Conservation (phyloP, 2,888 invertebrate species). For the Machimus atricapillus region DNA sequence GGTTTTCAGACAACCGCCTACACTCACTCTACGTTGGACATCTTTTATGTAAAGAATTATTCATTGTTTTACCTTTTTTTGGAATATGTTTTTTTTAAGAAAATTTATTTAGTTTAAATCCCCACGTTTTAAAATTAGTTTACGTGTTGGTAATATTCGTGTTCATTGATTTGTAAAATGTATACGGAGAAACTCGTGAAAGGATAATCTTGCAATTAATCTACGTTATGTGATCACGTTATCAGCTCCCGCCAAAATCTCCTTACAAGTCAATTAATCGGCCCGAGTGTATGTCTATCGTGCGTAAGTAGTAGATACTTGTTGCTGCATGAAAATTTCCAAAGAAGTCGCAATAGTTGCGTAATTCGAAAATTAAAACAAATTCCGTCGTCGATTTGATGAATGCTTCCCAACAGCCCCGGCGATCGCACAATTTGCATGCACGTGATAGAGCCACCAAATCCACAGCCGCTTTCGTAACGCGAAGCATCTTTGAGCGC, state of each 20-base stretch:
- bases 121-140: too few species aligned
- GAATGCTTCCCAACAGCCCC: not conserved
- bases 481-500: not conserved
- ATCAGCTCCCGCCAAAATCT: not conserved
- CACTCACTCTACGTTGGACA: too few species aligned
- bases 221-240: not conserved
- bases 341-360: not conserved
- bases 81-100: too few species aligned
- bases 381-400: not conserved
- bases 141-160: not conserved
- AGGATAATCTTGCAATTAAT: not conserved
- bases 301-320: not conserved
- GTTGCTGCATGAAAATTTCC: not conserved
- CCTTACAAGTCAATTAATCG: not conserved
- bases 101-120: not conserved
- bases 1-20: too few species aligned
- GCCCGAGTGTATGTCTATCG: not conserved
- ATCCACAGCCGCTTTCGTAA: not conserved
- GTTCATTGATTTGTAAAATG: not conserved
- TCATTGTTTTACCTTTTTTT: too few species aligned
- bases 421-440: not conserved
- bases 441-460: slow-evolving; percentile 8
- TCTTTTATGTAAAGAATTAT: too few species aligned
- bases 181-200: not conserved
- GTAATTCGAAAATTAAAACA: slow-evolving; percentile 16